A percentile compares a stretch with the other conserved stretches of the same genome.
Conservation (phyloP, 2,888 invertebrate species). For the Helicoverpa assulta region DNA sequence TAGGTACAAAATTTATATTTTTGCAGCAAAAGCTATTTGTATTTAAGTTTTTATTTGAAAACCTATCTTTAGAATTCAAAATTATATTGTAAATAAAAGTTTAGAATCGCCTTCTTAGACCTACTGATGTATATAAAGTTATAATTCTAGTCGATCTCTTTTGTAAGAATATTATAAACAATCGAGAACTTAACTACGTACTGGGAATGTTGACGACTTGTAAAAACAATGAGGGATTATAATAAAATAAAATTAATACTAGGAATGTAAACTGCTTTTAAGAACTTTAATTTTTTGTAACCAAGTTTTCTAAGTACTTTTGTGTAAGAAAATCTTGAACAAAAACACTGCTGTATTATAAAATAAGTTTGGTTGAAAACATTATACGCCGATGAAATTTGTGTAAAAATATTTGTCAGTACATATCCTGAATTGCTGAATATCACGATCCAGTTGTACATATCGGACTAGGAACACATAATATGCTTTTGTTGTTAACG, state of each 20-base stretch:
- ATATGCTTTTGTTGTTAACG: conserved; percentile 79
- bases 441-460: conserved; percentile 73
- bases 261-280: conserved; percentile 56
- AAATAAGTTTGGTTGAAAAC: conserved; percentile 18
- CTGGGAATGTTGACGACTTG: conserved; percentile 53
- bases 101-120: conserved; percentile 87
- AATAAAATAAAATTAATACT: conserved; percentile 34
- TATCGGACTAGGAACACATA: conserved; percentile 70
- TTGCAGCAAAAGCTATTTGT: conserved; percentile 63
- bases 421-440: conserved; percentile 66
- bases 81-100: conserved; percentile 75
- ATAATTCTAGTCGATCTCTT: conserved; percentile 68
- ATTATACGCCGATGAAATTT: conserved; percentile 30
- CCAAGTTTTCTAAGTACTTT: conserved; percentile 50
- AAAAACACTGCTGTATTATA: conserved; percentile 41
- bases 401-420: conserved; percentile 50
- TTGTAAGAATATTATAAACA: conserved; percentile 62
- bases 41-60: conserved; percentile 55
- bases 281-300: conserved; percentile 52
- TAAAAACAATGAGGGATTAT: conserved; percentile 54
- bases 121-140: conserved; percentile 76
- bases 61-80: conserved; percentile 64
- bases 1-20: conserved; percentile 68
- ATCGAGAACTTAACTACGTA: conserved; percentile 57
- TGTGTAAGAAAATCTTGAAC: conserved; percentile 35